Percentiles rank a stretch among this genome's conserved stretches.
Conservation (phyloP, 2,113 vertebrate genomes). For the Shinisaurus crocodilurus region DNA sequence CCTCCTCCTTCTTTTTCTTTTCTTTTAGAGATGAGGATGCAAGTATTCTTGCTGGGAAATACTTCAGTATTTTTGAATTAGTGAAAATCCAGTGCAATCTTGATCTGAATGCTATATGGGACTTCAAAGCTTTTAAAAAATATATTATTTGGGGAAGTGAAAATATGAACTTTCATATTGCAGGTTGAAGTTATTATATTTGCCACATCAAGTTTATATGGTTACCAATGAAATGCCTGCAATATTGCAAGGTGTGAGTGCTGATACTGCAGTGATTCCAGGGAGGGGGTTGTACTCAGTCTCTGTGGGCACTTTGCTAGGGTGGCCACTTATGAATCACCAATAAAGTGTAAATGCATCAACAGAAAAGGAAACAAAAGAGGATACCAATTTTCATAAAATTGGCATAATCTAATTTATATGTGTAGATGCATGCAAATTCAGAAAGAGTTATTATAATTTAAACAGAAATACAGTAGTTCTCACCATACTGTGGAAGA, state of each 20-base stretch:
- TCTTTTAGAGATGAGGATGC: slow-evolving; percentile 16
- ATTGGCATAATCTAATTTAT: too few species aligned
- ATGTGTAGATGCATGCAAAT: too few species aligned
- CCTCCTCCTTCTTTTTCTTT: neutral
- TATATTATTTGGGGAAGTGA: neutral
- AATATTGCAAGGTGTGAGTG: too few species aligned
- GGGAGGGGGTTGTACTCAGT: too few species aligned
- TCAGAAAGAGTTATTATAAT: too few species aligned
- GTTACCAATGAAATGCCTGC: neutral
- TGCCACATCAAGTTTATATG: neutral
- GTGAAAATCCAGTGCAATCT: slow-evolving; percentile 10
- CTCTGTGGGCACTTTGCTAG: neutral
- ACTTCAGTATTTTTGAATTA: slow-evolving; percentile 19
- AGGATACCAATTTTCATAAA: too few species aligned
- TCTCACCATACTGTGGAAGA: too few species aligned
- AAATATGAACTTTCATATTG: neutral
- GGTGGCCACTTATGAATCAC: too few species aligned
- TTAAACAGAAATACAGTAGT: too few species aligned
- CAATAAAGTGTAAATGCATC: too few species aligned
- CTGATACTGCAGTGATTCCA: neutral
- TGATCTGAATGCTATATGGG: slow-evolving; percentile 25
- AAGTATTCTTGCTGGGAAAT: slow-evolving; percentile 42
- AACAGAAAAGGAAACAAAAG: too few species aligned
- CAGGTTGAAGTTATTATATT: neutral
- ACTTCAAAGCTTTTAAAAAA: slow-evolving; percentile 3